Percentiles rank a stretch among this genome's conserved stretches.
phyloP scores from a whole-genome alignment of 2,113 vertebrate genomes.

The Hemiscyllium ocellatum region DNA sequence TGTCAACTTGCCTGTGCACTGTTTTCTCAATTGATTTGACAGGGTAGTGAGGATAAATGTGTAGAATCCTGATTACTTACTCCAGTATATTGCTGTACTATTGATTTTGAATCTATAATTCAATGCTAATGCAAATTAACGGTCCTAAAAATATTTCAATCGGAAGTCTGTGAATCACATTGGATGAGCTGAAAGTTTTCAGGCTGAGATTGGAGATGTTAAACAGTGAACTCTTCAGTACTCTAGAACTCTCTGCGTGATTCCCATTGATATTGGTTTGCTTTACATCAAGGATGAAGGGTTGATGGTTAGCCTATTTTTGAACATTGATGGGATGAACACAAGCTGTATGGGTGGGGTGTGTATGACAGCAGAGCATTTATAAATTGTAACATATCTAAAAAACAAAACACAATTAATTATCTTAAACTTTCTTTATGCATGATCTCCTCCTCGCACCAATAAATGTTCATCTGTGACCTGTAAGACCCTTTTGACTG shows the following conservation, averaged over 20 bases:
- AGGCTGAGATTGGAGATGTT: background rate
- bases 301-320: background rate
- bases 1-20: background rate
- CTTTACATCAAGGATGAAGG: background rate
- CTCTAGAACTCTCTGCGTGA: background rate
- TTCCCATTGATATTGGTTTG: background rate
- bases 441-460: background rate
- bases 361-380: background rate
- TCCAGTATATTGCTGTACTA: background rate
- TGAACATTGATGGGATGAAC: background rate
- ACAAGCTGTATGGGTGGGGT: background rate
- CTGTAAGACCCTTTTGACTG: background rate
- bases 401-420: background rate
- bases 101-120: background rate
- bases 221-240: background rate
- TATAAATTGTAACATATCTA: background rate
- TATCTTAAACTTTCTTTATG: background rate
- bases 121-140: background rate
- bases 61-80: background rate
- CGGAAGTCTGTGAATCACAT: background rate
- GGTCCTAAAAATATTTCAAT: background rate
- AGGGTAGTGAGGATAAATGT: background rate
- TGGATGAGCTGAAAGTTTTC: background rate
- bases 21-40: background rate
- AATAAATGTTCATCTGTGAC: background rate